Evolutionary conservation across 2,113 vertebrate species (phyloP).

Genomic region (Prunella fulvescens): DNA sequence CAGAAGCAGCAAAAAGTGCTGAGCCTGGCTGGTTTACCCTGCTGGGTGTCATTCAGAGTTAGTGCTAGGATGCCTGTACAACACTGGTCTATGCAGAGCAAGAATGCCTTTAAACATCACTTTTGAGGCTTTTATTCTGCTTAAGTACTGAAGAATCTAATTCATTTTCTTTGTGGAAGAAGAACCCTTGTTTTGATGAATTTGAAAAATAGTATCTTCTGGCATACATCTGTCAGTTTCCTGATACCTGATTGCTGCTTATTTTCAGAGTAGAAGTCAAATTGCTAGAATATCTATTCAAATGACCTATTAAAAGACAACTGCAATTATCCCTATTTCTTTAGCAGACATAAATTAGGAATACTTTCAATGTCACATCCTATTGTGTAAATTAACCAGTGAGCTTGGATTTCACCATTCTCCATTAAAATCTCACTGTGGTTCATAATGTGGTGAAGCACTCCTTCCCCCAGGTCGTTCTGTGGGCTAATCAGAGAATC

Average conservation of each 20-base stretch:
- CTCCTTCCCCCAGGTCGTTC: not conserved
- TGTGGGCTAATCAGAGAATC: not conserved
- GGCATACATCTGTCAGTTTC: not conserved
- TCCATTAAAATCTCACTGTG: constrained; percentile 18
- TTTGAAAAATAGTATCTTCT: not conserved
- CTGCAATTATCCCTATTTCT: not conserved
- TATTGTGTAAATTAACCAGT: constrained; percentile 18
- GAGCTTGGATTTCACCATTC: not conserved
- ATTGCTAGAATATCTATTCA: not conserved
- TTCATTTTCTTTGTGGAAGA: not conserved
- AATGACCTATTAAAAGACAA: not conserved
- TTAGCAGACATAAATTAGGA: not conserved
- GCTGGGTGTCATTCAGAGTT: not conserved
- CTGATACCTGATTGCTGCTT: not conserved
- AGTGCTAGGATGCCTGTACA: not conserved
- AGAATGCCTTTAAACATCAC: not conserved
- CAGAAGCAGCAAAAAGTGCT: not conserved
- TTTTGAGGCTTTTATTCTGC: not conserved
- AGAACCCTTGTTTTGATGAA: not conserved
- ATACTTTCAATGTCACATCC: not conserved
- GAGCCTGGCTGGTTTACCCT: not conserved
- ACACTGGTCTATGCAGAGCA: not conserved
- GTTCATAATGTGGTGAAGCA: not conserved
- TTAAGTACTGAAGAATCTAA: not conserved
- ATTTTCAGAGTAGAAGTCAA: not conserved